phyloP scores from a whole-genome alignment of 2,113 vertebrate species.

The Podiceps cristatus region DNA sequence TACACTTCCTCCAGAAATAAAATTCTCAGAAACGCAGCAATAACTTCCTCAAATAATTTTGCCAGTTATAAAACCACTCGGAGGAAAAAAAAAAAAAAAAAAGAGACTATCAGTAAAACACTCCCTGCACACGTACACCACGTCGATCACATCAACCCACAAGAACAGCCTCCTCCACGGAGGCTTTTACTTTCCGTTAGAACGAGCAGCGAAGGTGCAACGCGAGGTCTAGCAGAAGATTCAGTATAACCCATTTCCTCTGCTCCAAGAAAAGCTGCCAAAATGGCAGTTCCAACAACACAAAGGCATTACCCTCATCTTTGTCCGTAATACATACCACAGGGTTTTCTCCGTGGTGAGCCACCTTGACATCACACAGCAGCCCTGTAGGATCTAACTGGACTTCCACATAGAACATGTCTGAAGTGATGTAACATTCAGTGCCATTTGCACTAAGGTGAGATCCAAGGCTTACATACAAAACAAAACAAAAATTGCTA shows the following conservation, averaged over 20 bases:
- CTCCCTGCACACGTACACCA: fast-evolving
- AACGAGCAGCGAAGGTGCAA: fast-evolving
- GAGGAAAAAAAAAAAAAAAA: not conserved
- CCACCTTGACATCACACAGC: slow-evolving; percentile 97
- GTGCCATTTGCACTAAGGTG: slow-evolving; percentile 95
- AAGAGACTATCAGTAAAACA: not conserved
- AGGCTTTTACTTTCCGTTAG: not conserved
- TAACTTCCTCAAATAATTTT: not conserved
- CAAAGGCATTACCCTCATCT: fast-evolving
- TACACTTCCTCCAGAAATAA: not conserved
- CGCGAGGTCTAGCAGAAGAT: not conserved
- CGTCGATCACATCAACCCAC: not conserved
- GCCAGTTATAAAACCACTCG: not conserved
- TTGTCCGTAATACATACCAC: slow-evolving; percentile 83
- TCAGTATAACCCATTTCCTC: not conserved
- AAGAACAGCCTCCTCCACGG: fast-evolving
- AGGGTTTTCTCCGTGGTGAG: slow-evolving; percentile 97
- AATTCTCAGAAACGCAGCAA: not conserved
- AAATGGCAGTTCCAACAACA: not conserved
- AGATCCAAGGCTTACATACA: slow-evolving; percentile 86
- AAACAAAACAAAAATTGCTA: not conserved
- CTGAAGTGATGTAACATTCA: slow-evolving; percentile 98
- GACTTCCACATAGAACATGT: slow-evolving; percentile 99
- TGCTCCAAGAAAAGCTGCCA: not conserved
- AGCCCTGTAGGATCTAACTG: slow-evolving; percentile 91